phyloP scores from a whole-genome alignment of 2,888 invertebrate species.

The Hermaeophaga mercurialis region DNA sequence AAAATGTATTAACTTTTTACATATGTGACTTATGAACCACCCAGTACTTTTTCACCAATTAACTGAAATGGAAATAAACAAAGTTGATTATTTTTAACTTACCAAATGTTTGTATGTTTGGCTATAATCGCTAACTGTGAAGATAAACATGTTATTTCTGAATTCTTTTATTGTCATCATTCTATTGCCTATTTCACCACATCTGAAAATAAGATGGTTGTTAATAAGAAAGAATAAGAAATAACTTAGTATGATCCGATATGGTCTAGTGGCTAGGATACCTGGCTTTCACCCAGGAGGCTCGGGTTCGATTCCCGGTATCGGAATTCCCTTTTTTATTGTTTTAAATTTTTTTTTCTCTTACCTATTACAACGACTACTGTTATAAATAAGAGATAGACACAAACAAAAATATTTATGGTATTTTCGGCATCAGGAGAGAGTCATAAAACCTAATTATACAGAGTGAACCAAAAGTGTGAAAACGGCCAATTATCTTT shows the following conservation, averaged over 20 bases:
- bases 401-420: too few relatives aligned
- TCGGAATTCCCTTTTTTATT: slow-evolving; percentile 59
- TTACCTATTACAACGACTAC: too few relatives aligned
- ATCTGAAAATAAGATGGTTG: slow-evolving; percentile 46
- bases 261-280: slow-evolving; percentile 72
- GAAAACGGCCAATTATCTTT: too few relatives aligned
- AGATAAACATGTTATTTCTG: slow-evolving; percentile 57
- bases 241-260: slow-evolving; percentile 38
- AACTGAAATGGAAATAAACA: not conserved
- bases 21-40: too few relatives aligned
- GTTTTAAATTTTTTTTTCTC: too few relatives aligned
- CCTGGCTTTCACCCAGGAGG: slow-evolving; percentile 76
- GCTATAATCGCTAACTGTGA: slow-evolving; percentile 58
- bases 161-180: slow-evolving; percentile 53
- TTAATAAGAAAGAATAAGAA: too few relatives aligned
- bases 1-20: too few relatives aligned
- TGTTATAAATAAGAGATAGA: too few relatives aligned
- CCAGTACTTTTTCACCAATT: not conserved
- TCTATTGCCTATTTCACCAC: slow-evolving; percentile 51
- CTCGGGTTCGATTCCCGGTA: slow-evolving; percentile 77
- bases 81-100: too few relatives aligned
- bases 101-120: slow-evolving; percentile 58
- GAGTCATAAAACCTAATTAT: too few relatives aligned
- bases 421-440: too few relatives aligned
- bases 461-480: too few relatives aligned